A percentile compares a stretch with the other conserved stretches of the same genome.
phyloP scores from a whole-genome alignment of 2,888 invertebrate species.

The Sepiola atlantica region DNA sequence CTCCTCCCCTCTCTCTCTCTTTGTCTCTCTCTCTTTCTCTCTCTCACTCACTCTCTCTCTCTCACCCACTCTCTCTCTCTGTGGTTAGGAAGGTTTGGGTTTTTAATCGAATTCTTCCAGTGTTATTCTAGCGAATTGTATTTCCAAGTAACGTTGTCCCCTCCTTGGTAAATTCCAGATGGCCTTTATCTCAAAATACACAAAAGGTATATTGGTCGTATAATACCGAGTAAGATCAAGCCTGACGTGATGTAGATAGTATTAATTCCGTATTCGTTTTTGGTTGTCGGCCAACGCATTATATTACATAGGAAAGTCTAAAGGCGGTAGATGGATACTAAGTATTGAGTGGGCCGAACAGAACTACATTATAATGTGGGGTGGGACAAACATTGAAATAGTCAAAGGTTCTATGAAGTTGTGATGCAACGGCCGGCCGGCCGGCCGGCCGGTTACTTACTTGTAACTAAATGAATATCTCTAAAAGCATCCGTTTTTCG shows the following conservation, averaged over 20 bases:
- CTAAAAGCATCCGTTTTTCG: no score
- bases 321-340: no score
- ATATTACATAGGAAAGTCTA: no score
- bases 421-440: no score
- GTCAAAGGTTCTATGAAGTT: no score
- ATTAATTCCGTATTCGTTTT: background rate
- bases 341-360: no score
- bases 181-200: slow-evolving; percentile 18
- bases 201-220: background rate
- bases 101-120: background rate
- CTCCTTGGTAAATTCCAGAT: background rate
- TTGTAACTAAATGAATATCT: no score
- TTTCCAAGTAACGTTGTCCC: background rate
- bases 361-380: no score
- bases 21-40: background rate
- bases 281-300: background rate
- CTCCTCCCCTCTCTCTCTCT: background rate
- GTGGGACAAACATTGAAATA: no score
- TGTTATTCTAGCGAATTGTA: background rate
- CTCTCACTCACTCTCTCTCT: background rate
- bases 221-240: background rate
- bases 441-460: no score
- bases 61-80: background rate
- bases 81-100: background rate
- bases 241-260: background rate